Evolutionary conservation across 2,888 invertebrate species (phyloP).

Genomic region (Drosophila kanekoi): DNA sequence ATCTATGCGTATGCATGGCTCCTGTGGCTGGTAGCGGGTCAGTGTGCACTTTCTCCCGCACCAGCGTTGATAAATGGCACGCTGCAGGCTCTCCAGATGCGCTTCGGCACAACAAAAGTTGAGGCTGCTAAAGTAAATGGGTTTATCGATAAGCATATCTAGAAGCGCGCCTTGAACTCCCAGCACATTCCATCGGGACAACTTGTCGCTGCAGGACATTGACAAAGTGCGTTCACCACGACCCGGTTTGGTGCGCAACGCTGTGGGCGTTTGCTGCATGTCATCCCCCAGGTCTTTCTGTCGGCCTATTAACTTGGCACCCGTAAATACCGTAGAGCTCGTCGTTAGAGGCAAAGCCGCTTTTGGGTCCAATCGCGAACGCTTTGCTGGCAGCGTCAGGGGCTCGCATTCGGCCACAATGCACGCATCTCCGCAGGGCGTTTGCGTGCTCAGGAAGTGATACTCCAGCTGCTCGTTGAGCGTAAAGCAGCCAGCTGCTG

Average conservation of each 20-base stretch:
- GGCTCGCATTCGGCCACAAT: conserved; percentile 87
- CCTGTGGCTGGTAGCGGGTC: conserved; percentile 60
- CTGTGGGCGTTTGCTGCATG: conserved; percentile 90
- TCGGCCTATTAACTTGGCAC: conserved; percentile 92
- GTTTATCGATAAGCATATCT: conserved; percentile 88
- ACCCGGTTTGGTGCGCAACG: conserved; percentile 94
- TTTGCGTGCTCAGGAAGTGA: conserved; percentile 94
- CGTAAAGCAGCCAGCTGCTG: conserved; percentile 83
- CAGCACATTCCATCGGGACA: conserved; percentile 94
- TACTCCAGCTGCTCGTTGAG: conserved; percentile 88
- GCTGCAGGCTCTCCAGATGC: conserved; percentile 87
- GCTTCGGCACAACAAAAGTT: conserved; percentile 90
- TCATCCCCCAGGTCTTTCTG: conserved; percentile 48
- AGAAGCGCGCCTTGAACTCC: conserved; percentile 94
- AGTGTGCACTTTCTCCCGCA: conserved; percentile 24
- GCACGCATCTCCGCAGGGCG: conserved; percentile 97
- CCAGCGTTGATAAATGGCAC: conserved; percentile 86
- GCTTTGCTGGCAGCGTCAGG: conserved; percentile 36
- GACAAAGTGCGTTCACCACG: conserved; percentile 95
- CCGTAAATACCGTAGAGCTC: conserved; percentile 87
- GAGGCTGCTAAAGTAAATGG: conserved; percentile 90
- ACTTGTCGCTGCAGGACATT: conserved; percentile 97
- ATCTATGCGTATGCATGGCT: conserved; percentile 71
- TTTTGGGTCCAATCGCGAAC: conserved; percentile 33
- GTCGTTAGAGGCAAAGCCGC: conserved; percentile 1